Evolutionary conservation across 2,888 invertebrate genomes (phyloP), one percentile per base, ranked within the genome.

Genomic region (Stramonita haemastoma): DNA sequence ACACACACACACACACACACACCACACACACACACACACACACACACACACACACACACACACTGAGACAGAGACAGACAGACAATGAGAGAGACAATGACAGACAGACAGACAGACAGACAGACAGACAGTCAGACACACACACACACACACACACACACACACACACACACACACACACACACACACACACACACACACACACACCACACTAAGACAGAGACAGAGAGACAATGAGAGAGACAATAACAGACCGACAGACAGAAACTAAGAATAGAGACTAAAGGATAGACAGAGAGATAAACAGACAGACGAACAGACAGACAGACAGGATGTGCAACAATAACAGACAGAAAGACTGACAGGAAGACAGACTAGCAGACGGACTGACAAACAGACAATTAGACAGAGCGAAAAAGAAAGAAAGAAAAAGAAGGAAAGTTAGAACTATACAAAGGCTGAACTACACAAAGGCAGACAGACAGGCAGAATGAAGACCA

Each of bases 401-500:
- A 34, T 66, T 1, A 86, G 66, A 86, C 57, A 86, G 86, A 86
- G 70, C 60, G 57, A 86, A 19, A 86, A 29, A 86, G 86, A 86
- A 29, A 60, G 66, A 86, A 34, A 57, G 22, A 57, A 22, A 86
- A 22, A 86, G 46, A 57, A 29, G 26, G 22, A 57, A n/a, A 46
- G 29, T 66, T n/a, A 66, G 86, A 86, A 66, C 60, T n/a, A 86
- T 60, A 86, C 26, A 86, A 66, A 86, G 66, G 66, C 36, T 66
- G 66, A 60, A 66, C 60, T 32, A 86, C 15, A 73, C 26, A 73
- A 26, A 86, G 60, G 66, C n/a, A 86, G 86, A 86, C 15, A n/a
- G n/a, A n/a, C n/a, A n/a, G n/a, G n/a, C n/a, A n/a, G n/a, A n/a
- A n/a, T n/a, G n/a, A n/a, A n/a, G n/a, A n/a, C n/a, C n/a, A n/a